These are phyloP conservation scores for Montipora sp. DNA, from an alignment of 64 coral and sea anemone species.

Conservation along the genomic window DNA sequence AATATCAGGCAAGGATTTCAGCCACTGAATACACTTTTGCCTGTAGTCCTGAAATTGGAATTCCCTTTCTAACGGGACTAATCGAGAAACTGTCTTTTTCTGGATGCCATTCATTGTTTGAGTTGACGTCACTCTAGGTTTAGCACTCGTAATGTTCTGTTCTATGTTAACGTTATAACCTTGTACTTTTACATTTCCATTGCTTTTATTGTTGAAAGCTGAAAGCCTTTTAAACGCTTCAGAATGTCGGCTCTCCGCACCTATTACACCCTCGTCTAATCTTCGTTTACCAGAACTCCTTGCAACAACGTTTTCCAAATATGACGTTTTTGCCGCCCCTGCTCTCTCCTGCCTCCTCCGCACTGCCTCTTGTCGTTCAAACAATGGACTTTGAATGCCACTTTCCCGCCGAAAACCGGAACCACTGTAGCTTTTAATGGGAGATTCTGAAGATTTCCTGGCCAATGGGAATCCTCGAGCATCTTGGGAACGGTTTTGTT, in stretches of 20 bases:
- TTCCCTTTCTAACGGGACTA: neutral
- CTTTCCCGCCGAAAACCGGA: constrained; percentile 1
- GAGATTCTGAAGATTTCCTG: neutral
- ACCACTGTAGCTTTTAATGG: neutral
- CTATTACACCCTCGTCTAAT: neutral
- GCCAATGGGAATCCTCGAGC: neutral
- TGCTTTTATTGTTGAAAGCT: neutral
- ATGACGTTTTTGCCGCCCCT: constrained; percentile 10
- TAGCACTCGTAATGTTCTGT: neutral
- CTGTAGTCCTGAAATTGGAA: constrained; percentile 35
- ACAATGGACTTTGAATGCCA: neutral
- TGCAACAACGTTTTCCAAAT: neutral
- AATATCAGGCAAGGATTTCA: constrained; percentile 17
- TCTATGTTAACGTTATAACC: neutral
- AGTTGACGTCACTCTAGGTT: neutral
- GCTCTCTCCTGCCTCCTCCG: neutral
- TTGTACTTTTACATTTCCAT: neutral
- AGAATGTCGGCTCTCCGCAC: neutral
- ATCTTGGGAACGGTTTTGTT: neutral
- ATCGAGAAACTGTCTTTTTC: neutral
- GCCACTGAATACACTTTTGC: constrained; percentile 46
- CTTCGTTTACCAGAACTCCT: neutral
- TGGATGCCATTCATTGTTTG: neutral
- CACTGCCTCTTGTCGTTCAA: neutral
- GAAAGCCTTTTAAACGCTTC: neutral